Evolutionary conservation across 1,140 invertebrate species (phyloP), one percentile per base, ranked within the genome.

Genomic region (Mamestra configurata): DNA sequence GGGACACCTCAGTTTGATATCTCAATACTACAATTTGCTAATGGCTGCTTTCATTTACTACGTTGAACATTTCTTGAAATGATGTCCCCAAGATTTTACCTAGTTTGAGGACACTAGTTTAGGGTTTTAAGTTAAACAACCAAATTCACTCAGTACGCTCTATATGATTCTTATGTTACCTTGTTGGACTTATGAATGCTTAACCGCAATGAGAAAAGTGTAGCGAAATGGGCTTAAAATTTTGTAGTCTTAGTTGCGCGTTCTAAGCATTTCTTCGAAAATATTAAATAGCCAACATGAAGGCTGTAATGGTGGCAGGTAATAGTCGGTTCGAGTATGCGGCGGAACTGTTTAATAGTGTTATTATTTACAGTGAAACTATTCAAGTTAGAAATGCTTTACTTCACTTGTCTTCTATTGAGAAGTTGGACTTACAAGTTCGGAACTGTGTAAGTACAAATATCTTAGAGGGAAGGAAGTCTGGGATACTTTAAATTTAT

Each of bases 351-450:
- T 37, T 72, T 55, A 31, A 31, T 37, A 55, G 51, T 72, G 24
- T 40, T 61, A 75, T 75, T 75, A 75, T 75, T 59, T 61, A 75
- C 53, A 46, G 37, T 13, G 35, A 27, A 75, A 75, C 37, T 66
- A 66, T 22, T 22, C 35, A 1, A 43, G 61, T 66, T 66, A 43
- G 61, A 20, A 43, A 40, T 66, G 37, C 35, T 43, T 43, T 10
- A 43, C 61, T 43, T 66, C 13, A 18, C 72, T 43, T 1, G 11
- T 10, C 40, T 18, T 13, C 37, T 6, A 59, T 46, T 40, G 72
- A 46, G 55, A 43, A 10, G 11, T 59, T 18, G n/a, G 22, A 59
- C 35, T 75, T 75, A 15, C 10, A 18, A 8, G 27, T 37, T 57
- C 18, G 5, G 20, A 46, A 55, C 49, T 57, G 13, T 35, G 18